Conservation (phyloP, 2,113 vertebrate species). For the Osmerus eperlanus region DNA sequence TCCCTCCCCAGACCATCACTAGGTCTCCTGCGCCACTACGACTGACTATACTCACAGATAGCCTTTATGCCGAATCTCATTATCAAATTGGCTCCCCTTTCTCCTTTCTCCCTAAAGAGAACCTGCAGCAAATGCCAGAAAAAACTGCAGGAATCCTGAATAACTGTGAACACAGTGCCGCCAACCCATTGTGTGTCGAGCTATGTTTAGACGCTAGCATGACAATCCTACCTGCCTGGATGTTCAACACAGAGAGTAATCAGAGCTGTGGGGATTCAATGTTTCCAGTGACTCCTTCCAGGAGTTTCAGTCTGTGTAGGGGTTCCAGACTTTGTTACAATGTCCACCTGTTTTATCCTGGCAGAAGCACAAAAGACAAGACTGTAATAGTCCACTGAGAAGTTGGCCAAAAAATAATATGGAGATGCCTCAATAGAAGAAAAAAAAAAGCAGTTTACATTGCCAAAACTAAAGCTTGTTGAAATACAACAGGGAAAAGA, state of each 20-base stretch:
- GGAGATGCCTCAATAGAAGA: conserved; percentile 34
- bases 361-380: conserved; percentile 35
- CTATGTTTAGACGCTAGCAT: background rate
- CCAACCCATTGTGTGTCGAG: background rate
- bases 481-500: conserved; percentile 28
- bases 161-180: too few relatives aligned
- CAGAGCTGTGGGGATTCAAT: background rate
- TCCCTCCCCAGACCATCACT: background rate
- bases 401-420: conserved; percentile 44
- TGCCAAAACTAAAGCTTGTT: conserved; percentile 41
- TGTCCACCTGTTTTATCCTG: conserved; percentile 49
- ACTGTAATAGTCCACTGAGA: conserved; percentile 45
- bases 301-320: conserved; percentile 23
- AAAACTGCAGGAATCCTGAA: too few relatives aligned
- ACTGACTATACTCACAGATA: background rate
- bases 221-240: background rate
- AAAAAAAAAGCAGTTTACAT: conserved; percentile 23
- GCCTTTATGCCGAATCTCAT: background rate
- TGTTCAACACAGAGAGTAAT: background rate
- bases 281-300: conserved; percentile 46
- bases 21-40: background rate
- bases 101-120: background rate
- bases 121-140: background rate
- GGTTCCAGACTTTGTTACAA: conserved; percentile 48
- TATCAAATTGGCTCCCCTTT: background rate